These are phyloP conservation scores for Adineta ricciae DNA, from an alignment of 2,888 invertebrate genomes.

Conservation along the genomic window DNA sequence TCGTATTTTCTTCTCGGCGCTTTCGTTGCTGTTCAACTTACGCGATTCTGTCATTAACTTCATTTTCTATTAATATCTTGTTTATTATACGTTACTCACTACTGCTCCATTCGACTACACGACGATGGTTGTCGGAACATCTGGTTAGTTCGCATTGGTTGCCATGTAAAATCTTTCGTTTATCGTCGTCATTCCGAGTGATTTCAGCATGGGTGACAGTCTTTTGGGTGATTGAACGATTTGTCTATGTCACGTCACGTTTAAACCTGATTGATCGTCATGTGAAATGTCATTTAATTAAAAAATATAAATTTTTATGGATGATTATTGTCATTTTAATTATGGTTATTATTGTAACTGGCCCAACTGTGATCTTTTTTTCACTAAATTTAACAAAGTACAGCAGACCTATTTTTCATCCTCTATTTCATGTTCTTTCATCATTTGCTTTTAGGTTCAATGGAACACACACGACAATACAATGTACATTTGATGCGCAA, in stretches of 20 bases:
- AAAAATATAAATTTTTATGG: constrained; percentile 1
- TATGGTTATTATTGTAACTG: not conserved
- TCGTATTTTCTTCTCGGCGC: not conserved
- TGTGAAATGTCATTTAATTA: not conserved
- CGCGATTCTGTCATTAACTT: not conserved
- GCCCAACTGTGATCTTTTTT: not conserved
- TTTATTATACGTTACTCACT: constrained; percentile 1
- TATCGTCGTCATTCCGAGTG: constrained; percentile 8
- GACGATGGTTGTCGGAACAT: not conserved
- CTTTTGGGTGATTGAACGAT: constrained; percentile 2
- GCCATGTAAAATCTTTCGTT: constrained; percentile 1
- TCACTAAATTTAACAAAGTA: not conserved
- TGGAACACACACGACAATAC: not conserved
- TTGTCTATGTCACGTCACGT: not conserved
- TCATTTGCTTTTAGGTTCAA: not conserved
- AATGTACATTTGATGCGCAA: not conserved
- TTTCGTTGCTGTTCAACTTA: constrained; percentile 2
- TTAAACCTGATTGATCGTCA: not conserved
- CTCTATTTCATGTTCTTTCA: not conserved
- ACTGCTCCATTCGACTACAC: not conserved
- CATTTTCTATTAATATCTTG: not conserved
- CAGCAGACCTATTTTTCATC: too few relatives aligned
- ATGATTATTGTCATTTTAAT: not conserved
- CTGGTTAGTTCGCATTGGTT: not conserved
- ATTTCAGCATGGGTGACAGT: not conserved